A percentile compares a stretch with the other conserved stretches of the same genome.
Evolutionary conservation across 2,888 invertebrate genomes (phyloP).

Genomic region (Halictus ligatus): DNA sequence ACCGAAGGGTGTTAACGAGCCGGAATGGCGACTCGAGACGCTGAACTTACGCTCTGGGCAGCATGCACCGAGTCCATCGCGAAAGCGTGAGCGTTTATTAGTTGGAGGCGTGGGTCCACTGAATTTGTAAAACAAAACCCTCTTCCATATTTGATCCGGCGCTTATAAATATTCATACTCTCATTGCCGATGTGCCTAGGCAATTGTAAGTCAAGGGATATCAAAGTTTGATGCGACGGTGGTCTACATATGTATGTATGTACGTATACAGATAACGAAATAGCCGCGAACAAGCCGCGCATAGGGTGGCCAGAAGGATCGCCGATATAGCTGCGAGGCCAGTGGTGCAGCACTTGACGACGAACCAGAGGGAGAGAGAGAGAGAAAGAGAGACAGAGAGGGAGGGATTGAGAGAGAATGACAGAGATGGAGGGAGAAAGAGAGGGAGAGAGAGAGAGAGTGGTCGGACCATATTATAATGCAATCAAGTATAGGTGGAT

Average conservation of each 20-base stretch:
- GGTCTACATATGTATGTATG: background rate
- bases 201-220: constrained; percentile 14
- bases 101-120: background rate
- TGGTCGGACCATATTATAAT: constrained; percentile 78
- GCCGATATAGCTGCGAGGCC: constrained; percentile 15
- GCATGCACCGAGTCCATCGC: background rate
- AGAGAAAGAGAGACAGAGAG: background rate
- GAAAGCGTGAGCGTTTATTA: background rate
- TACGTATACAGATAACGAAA: background rate
- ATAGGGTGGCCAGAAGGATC: background rate
- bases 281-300: background rate
- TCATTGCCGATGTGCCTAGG: background rate
- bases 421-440: background rate
- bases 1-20: background rate
- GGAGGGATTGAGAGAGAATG: background rate
- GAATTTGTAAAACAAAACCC: background rate
- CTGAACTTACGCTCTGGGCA: background rate
- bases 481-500: constrained; percentile 80
- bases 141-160: background rate
- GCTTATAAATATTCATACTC: background rate
- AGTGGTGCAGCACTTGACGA: constrained; percentile 50
- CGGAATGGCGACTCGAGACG: background rate
- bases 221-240: constrained; percentile 11
- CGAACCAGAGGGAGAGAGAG: constrained; percentile 57
- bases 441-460: background rate